These are phyloP conservation scores for Argopecten irradians DNA, from an alignment of 1,140 invertebrate species.

Conservation along the genomic window DNA sequence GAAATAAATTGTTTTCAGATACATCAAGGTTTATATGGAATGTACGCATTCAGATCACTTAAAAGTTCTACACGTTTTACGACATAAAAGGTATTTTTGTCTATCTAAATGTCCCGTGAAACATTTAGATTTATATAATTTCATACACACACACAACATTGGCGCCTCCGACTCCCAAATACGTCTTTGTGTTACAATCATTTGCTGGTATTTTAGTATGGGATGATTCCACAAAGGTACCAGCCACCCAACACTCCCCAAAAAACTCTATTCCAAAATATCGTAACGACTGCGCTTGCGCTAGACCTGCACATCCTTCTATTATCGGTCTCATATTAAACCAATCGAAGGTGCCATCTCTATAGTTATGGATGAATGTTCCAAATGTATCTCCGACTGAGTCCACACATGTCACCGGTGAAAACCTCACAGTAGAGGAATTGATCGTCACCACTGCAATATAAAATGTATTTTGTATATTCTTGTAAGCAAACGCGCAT, in stretches of 20 bases:
- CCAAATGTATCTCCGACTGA: background rate
- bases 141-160: background rate
- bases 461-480: no score
- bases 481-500: no score
- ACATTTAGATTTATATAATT: background rate
- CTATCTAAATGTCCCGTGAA: no score
- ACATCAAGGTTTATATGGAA: no score
- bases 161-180: background rate
- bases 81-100: no score
- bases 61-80: no score
- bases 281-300: background rate
- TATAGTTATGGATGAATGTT: background rate
- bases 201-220: background rate
- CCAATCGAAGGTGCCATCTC: background rate
- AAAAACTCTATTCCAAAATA: background rate
- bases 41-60: no score
- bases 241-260: background rate
- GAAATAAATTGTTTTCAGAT: no score
- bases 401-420: background rate
- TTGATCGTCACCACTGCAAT: background rate
- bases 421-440: background rate
- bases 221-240: background rate
- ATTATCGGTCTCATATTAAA: background rate
- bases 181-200: background rate
- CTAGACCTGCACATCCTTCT: background rate